Evolutionary conservation across 2,113 vertebrate species (phyloP).

Genomic region (Xiphophorus maculatus): DNA sequence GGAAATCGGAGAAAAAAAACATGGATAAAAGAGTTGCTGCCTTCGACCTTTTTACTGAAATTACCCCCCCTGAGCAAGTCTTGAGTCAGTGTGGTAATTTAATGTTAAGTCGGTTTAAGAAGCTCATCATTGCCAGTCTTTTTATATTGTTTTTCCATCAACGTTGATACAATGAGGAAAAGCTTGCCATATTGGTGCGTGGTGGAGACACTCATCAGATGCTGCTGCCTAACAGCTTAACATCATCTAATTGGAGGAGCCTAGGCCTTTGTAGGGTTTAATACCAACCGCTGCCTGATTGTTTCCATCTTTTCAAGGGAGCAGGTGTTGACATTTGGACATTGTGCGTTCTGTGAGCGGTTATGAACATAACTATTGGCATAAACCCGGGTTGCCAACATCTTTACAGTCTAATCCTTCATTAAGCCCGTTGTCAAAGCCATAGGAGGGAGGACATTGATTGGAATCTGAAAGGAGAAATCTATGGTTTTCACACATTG

Average conservation of each 20-base stretch:
- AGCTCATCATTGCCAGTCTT: not conserved
- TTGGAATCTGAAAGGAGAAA: constrained; percentile 69
- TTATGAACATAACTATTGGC: constrained; percentile 61
- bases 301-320: constrained; percentile 19
- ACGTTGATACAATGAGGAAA: not conserved
- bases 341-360: not conserved
- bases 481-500: constrained; percentile 69
- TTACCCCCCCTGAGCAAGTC: constrained; percentile 7
- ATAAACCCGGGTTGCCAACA: constrained; percentile 43
- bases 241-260: constrained; percentile 8
- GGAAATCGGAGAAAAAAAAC: constrained; percentile 6
- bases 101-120: not conserved
- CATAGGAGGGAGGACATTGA: constrained; percentile 55
- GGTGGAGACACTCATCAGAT: not conserved
- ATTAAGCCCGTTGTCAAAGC: constrained; percentile 58
- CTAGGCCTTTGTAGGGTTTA: not conserved
- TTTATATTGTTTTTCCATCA: not conserved
- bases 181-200: not conserved
- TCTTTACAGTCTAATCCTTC: constrained; percentile 66
- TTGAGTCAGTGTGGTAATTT: not conserved
- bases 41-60: constrained; percentile 24
- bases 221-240: not conserved
- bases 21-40: constrained; percentile 1
- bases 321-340: constrained; percentile 57
- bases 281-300: constrained; percentile 7